A percentile compares a stretch with the other conserved stretches of the same genome.
phyloP scores from a whole-genome alignment of 2,113 vertebrate species.

The Phycodurus eques region DNA sequence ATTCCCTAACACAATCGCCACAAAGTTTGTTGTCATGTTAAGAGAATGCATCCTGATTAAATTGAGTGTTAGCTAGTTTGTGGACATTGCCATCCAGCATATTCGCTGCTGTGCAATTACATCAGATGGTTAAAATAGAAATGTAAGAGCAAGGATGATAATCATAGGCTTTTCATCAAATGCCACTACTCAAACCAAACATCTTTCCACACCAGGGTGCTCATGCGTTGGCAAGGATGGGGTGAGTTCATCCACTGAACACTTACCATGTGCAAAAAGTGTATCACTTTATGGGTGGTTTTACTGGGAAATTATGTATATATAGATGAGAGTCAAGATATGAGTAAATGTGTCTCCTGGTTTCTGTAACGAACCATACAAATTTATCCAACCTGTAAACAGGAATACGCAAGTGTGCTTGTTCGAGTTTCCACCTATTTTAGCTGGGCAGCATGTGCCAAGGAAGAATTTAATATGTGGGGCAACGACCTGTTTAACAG shows the following conservation, averaged over 20 bases:
- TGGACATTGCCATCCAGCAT: not conserved
- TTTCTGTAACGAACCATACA: too few species aligned
- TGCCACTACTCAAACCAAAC: not conserved
- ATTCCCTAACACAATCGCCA: not conserved
- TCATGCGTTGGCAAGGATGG: not conserved
- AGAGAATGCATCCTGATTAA: not conserved
- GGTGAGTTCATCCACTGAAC: not conserved
- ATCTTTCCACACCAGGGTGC: conserved; percentile 2
- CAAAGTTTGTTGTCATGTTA: not conserved
- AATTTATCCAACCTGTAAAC: too few species aligned
- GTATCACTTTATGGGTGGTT: not conserved
- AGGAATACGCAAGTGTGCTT: too few species aligned
- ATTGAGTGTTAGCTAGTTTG: not conserved
- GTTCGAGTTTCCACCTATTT: too few species aligned
- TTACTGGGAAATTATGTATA: not conserved
- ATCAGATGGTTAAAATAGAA: conserved; percentile 5
- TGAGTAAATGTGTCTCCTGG: not conserved
- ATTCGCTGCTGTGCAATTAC: not conserved
- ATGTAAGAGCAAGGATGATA: conserved; percentile 1
- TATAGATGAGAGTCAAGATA: not conserved
- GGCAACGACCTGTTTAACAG: too few species aligned
- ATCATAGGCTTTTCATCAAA: conserved; percentile 9
- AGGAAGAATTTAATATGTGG: too few species aligned
- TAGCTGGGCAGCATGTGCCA: too few species aligned
- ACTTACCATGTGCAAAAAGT: not conserved